Conservation (phyloP, 1,140 invertebrate genomes). For the Cyrtorhinus lividipennis region DNA sequence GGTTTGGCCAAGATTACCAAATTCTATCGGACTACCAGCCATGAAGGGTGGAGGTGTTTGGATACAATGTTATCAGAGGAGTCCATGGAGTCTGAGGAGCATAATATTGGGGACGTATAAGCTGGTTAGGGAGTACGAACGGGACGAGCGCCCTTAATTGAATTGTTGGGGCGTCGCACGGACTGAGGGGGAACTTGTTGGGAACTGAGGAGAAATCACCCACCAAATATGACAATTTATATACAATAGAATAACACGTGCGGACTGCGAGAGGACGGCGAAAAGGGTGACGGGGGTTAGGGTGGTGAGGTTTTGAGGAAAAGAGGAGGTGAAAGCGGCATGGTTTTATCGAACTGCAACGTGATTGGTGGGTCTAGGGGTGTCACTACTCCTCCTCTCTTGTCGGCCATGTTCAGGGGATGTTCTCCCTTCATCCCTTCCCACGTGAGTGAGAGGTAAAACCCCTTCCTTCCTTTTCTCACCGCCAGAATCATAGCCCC, state of each 20-base stretch:
- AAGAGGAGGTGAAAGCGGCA: background rate
- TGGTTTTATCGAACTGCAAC: background rate
- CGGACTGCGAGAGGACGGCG: background rate
- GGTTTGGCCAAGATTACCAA: too few species aligned
- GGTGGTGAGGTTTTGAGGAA: too few species aligned
- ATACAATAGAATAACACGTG: constrained; percentile 5
- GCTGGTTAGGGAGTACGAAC: background rate
- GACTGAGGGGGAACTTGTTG: background rate
- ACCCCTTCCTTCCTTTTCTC: background rate
- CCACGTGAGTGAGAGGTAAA: too few species aligned
- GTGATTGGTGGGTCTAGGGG: background rate
- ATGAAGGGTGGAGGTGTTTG: background rate
- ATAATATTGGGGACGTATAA: too few species aligned
- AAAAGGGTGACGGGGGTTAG: background rate
- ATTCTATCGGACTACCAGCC: too few species aligned
- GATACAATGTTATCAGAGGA: background rate
- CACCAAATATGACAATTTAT: constrained; percentile 12
- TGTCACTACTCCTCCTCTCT: background rate
- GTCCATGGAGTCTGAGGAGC: too few species aligned
- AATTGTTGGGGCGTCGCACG: background rate
- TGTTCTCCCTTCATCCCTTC: background rate
- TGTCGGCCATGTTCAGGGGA: constrained; percentile 1
- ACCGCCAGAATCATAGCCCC: background rate
- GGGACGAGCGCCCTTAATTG: background rate
- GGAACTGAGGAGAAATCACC: background rate